Evolutionary conservation across 2,113 vertebrate genomes (phyloP), one percentile per base, ranked within the genome.

Genomic region (Tinamus guttatus): DNA sequence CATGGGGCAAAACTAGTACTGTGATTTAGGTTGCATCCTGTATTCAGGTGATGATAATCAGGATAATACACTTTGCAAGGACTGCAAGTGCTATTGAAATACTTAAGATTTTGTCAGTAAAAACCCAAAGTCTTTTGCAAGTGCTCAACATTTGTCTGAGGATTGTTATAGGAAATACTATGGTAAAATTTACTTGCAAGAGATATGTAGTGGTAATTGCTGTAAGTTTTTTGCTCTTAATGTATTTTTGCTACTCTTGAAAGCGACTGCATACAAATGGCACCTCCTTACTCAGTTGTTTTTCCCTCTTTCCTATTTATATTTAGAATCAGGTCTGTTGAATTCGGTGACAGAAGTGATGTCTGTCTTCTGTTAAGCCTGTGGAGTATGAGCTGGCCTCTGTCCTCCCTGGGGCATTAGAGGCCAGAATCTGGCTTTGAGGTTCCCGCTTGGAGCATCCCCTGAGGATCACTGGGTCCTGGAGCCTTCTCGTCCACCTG

Each of bases 181-280:
- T 38, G 14, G 40, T 87, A 82, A 89, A 86, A 94, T 51, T 80
- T 91, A 54, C 43, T 81, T 62, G 67, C 43, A 80, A 78, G 68
- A 49, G 85, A 27, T 75, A 49, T 27, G 13, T 71, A n/a, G n/a
- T 60, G 36, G 21, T 79, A 68, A 62, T 64, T 63, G 30, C 49
- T 49, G 3, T 41, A 52, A 76, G 17, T 43, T 90, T 90, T 83
- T 90, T 83, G 16, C 17, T 84, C 84, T 79, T 69, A 43, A n/a
- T 82, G 16, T 64, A 49, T 32, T 87, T 90, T 41, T 87, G 65
- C 54, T 78, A 1, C 21, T 71, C 38, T 78, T 85, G 59, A 67
- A 91, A 92, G 82, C 59, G 24, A 49, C 67, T 65, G 24, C 30
- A 14, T 82, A 27, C 20, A 69, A 86, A 69, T n/a, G 90, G 21